Conservation (phyloP, 1,140 invertebrate species). For the Orchesella cincta region DNA sequence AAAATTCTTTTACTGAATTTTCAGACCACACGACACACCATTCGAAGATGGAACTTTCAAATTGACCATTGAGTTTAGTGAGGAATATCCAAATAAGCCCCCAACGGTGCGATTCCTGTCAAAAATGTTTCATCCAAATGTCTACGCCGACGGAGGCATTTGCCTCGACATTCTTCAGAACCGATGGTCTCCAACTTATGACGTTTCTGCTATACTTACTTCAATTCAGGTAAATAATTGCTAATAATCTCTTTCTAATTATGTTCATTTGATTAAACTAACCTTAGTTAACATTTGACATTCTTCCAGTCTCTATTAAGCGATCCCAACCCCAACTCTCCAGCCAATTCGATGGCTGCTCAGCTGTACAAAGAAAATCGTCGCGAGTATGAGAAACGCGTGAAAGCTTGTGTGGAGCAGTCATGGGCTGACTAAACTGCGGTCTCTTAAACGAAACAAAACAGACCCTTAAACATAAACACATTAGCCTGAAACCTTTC, state of each 20-base stretch:
- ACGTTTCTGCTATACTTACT: slow-evolving; percentile 37
- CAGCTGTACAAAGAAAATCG: slow-evolving; percentile 94
- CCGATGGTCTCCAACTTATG: slow-evolving; percentile 69
- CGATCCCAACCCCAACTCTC: slow-evolving; percentile 95
- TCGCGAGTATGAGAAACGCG: slow-evolving; percentile 93
- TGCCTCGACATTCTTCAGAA: slow-evolving; percentile 99
- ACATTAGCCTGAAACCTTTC: too few relatives aligned
- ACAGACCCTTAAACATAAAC: too few relatives aligned
- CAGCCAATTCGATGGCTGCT: slow-evolving; percentile 93
- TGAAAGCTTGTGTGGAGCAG: slow-evolving; percentile 59
- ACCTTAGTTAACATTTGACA: slow-evolving; percentile 4
- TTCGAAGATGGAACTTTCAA: slow-evolving; percentile 99
- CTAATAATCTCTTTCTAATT: not conserved
- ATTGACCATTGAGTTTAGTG: slow-evolving; percentile 98
- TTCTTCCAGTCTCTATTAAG: slow-evolving; percentile 84
- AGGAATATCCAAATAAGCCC: slow-evolving; percentile 99
- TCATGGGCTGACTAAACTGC: slow-evolving; percentile 19
- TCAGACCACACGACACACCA: slow-evolving; percentile 89
- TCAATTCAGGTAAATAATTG: slow-evolving; percentile 35
- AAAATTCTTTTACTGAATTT: not conserved
- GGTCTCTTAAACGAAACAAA: not conserved
- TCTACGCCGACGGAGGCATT: slow-evolving; percentile 99
- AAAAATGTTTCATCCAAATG: slow-evolving; percentile 99
- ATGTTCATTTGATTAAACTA: not conserved
- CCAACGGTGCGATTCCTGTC: slow-evolving; percentile 98